Evolutionary conservation across 2,113 vertebrate species (phyloP).

Genomic region (Hylia prasina): DNA sequence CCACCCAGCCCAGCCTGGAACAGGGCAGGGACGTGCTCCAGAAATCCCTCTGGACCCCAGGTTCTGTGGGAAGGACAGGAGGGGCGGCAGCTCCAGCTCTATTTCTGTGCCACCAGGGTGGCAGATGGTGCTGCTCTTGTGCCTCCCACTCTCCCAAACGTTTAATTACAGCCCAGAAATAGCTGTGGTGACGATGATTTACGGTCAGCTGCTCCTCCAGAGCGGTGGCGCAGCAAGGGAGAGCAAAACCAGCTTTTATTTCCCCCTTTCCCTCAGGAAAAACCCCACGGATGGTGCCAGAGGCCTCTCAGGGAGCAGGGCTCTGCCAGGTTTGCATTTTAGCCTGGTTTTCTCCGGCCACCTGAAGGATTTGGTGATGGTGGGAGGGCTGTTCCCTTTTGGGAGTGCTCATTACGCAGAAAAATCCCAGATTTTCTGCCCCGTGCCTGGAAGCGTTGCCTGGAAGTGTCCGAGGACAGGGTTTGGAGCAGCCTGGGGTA

Average conservation of each 20-base stretch:
- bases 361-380: neutral
- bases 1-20: fast-evolving
- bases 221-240: neutral
- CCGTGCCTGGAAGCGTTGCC: neutral
- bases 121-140: slow-evolving; percentile 47
- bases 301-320: neutral
- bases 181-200: neutral
- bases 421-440: neutral
- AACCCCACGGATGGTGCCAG: fast-evolving
- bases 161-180: slow-evolving; percentile 51
- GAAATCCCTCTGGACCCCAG: fast-evolving
- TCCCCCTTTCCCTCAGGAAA: neutral
- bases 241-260: neutral
- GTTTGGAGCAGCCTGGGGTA: neutral
- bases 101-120: neutral
- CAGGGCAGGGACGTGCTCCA: neutral
- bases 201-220: slow-evolving; percentile 1
- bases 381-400: neutral
- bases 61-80: neutral
- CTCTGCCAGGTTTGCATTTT: neutral
- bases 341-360: neutral
- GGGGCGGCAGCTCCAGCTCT: neutral
- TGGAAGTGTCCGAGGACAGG: fast-evolving
- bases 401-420: neutral
- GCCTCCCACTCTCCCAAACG: neutral